Conservation (phyloP, 2,113 vertebrate genomes). For the Scytalopus superciliaris region DNA sequence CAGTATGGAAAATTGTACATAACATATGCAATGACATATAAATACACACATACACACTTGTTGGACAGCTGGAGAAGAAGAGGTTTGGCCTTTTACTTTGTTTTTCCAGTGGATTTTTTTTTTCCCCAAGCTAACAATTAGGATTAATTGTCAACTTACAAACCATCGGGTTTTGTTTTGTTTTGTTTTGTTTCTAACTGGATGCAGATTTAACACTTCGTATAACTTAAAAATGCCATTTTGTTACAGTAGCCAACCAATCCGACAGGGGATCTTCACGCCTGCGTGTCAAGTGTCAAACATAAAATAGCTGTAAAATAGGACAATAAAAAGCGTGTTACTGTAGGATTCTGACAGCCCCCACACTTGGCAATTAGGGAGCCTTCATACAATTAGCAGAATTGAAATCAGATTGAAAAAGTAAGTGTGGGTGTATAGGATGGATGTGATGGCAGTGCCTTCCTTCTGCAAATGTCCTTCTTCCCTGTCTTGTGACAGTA, state of each 20-base stretch:
- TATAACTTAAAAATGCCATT: slow-evolving; percentile 48
- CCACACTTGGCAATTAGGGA: not conserved
- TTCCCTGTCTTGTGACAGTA: not conserved
- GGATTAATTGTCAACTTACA: slow-evolving; percentile 23
- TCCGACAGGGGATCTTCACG: not conserved
- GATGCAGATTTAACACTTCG: slow-evolving; percentile 36
- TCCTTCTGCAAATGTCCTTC: not conserved
- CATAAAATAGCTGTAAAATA: slow-evolving; percentile 40
- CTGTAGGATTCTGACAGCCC: slow-evolving; percentile 22
- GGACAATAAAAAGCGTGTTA: slow-evolving; percentile 33
- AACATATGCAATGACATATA: not conserved
- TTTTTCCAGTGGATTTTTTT: not conserved
- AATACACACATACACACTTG: not conserved
- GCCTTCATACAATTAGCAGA: slow-evolving; percentile 41
- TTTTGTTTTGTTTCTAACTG: slow-evolving; percentile 58
- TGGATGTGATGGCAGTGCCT: not conserved
- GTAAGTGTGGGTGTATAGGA: not conserved
- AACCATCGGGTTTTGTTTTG: not conserved
- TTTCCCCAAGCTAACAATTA: slow-evolving; percentile 32
- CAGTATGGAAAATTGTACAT: not conserved
- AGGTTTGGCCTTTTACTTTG: not conserved
- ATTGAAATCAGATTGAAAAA: slow-evolving; percentile 21
- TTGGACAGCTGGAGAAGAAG: not conserved
- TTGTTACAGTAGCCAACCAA: slow-evolving; percentile 33
- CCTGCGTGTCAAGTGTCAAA: slow-evolving; percentile 38